Evolutionary conservation across 1,140 invertebrate genomes (phyloP), one percentile per base, ranked within the genome.

Genomic region (Helicoverpa armigera): DNA sequence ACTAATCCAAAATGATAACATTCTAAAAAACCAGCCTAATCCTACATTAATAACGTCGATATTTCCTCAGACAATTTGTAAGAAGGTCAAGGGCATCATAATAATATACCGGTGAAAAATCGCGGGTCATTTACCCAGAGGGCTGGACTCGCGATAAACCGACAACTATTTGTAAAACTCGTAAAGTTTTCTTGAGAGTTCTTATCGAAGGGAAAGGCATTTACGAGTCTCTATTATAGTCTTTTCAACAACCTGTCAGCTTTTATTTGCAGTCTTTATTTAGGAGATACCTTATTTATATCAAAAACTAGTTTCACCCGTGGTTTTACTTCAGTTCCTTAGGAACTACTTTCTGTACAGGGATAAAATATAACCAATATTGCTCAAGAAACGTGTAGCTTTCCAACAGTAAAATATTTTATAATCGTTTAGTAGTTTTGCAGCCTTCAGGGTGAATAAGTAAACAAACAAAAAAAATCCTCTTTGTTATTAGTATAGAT

Each of bases 51-150:
- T 56, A 58, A 18, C 5, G 50, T 54, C 54, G 16, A 16, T 63
- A 43, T 60, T n/a, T 43, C 48, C 35, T 61, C 43, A 51, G 48
- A 76, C 23, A 76, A 76, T 76, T 61, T 76, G 60, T 76, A 63
- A 12, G 51, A 48, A 29, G 58, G 56, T 63, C 43, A 76, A 63
- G 58, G 48, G 23, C 48, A 61, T 76, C 43, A 63, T 63, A 51
- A n/a, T 76, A 76, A 63, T 63, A 63, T 50, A 63, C 35, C 73
- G 60, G 73, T 61, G 73, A 76, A 76, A 76, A 76, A 76, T 76
- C 51, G 73, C 11, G 73, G 48, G 48, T 76, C 58, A 76, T 76
- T 51, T 16, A 63, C 73, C 58, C 58, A n/a, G 58, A 23, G 73
- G 56, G 5, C 18, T 16, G 16, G 12, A 29, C 13, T 18, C 43